phyloP scores from a whole-genome alignment of 1,140 invertebrate species.

The Solenopsis invicta region DNA sequence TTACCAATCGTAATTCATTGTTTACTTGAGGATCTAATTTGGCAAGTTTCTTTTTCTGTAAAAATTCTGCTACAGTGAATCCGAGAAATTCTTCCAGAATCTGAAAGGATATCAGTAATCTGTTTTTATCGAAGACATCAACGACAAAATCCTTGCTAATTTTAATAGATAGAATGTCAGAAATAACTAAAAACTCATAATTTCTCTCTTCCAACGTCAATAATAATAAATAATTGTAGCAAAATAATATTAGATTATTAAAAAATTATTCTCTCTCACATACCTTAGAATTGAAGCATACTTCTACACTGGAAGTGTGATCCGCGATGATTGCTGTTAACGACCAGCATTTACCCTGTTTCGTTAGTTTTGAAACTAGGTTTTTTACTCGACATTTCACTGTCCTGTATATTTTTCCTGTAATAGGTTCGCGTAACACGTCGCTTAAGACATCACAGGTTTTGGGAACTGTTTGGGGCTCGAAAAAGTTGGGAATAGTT shows the following conservation, averaged over 20 bases:
- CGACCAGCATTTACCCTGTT: slow-evolving; percentile 74
- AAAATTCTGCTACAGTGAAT: slow-evolving; percentile 79
- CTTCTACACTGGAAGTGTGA: slow-evolving; percentile 77
- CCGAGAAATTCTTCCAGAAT: slow-evolving; percentile 80
- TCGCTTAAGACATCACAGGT: slow-evolving; percentile 77
- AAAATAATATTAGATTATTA: not conserved
- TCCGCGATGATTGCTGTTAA: slow-evolving; percentile 80
- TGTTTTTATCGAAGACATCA: slow-evolving; percentile 24
- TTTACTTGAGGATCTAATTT: slow-evolving; percentile 78
- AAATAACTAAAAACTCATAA: not conserved
- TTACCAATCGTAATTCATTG: slow-evolving; percentile 77
- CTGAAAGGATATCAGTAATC: slow-evolving; percentile 64
- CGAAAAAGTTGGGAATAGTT: slow-evolving; percentile 57
- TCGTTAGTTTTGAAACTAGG: slow-evolving; percentile 74
- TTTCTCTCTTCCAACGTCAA: not conserved
- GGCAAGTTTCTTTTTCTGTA: slow-evolving; percentile 78
- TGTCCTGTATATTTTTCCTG: slow-evolving; percentile 62
- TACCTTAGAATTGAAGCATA: slow-evolving; percentile 81
- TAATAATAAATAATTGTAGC: not conserved
- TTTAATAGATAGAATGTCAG: not conserved
- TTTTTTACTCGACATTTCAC: slow-evolving; percentile 74
- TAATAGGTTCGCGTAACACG: slow-evolving; percentile 67
- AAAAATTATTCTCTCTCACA: not conserved
- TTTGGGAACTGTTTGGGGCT: slow-evolving; percentile 32
- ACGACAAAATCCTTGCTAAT: not conserved